Evolutionary conservation across 2,888 invertebrate genomes (phyloP).

Genomic region (Athalia rosae): DNA sequence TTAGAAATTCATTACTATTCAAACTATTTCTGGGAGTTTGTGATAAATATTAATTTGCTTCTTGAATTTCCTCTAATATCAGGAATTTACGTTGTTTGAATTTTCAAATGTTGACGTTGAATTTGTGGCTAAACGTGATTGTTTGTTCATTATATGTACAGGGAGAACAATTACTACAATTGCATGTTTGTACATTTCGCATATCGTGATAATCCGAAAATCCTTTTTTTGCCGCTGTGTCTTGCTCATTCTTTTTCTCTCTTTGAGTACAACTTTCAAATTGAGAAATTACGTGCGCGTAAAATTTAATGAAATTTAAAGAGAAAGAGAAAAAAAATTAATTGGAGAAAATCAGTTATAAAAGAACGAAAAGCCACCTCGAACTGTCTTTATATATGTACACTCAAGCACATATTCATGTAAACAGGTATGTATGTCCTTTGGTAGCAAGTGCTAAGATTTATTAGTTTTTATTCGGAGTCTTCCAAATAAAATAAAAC

Average conservation of each 20-base stretch:
- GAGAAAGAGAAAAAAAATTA: background rate
- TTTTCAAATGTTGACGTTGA: background rate
- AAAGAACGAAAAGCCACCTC: background rate
- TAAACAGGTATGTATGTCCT: slow-evolving; percentile 42
- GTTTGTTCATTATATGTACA: background rate
- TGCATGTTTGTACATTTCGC: background rate
- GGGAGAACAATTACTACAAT: background rate
- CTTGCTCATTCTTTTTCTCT: background rate
- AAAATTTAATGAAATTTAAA: background rate
- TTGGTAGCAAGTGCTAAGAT: slow-evolving; percentile 45
- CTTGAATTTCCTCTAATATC: background rate
- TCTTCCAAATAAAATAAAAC: slow-evolving; percentile 38
- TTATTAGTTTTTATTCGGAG: slow-evolving; percentile 12
- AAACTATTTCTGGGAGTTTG: background rate
- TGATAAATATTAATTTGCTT: too few species aligned
- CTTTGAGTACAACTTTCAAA: too few species aligned
- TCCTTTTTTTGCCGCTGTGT: slow-evolving; percentile 33
- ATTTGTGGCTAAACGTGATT: background rate
- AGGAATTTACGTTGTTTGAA: background rate
- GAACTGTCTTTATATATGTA: background rate
- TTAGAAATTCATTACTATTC: slow-evolving; percentile 45
- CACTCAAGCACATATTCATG: background rate
- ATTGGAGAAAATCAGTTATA: background rate
- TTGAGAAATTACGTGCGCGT: background rate
- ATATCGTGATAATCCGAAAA: background rate